Base-by-base conservation (phyloP, 2,113 vertebrate species). In the Pantherophis guttatus region DNA sequence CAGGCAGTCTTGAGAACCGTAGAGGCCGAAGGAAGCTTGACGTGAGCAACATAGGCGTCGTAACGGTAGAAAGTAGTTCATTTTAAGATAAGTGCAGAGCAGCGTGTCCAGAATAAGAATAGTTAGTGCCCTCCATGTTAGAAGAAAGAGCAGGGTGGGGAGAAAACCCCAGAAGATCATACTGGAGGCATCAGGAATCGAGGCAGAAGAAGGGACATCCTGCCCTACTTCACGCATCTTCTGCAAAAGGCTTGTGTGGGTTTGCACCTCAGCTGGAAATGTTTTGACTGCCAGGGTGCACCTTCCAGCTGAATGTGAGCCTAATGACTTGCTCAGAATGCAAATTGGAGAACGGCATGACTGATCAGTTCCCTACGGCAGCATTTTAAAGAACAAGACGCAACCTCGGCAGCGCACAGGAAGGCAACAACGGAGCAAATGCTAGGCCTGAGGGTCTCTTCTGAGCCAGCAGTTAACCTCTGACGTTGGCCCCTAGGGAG, bases 41-140 rank as follows among this genome's bases (percentile, higher is more conserved):
- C 21, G 2, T 65, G 15, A 50, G 44, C 70, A 29, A 1, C 33
- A 7, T 5, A 8, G 3, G 5, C 3, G 1, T 7, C 1, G 0
- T 53, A 24, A 39, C 4, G 2, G n/a, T 24, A 26, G 12, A 17
- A 70, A 23, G 88, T 1, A 33, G 9, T 75, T 24, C 50, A 3
- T 15, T 53, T n/a, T 87, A 87, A 87, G 23, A 29, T 13, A 54
- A 29, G 26, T 17, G 12, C 55, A 19, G 19, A 21, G 5, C 75
- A 3, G 26, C 11, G 6, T 23, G 2, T 52, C 15, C 10, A 23
- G 24, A 50, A 59, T 44, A 50, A 10, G 5, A 6, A 1, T 33
- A 53, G 15, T 24, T 11, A 5, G 17, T 24, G 57, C 33, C 54
- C 55, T 53, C 50, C 12, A 50, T 17, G 0, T n/a, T n/a, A 26